Base-by-base conservation (phyloP, 2,113 vertebrate species). In the Nymphicus hollandicus region DNA sequence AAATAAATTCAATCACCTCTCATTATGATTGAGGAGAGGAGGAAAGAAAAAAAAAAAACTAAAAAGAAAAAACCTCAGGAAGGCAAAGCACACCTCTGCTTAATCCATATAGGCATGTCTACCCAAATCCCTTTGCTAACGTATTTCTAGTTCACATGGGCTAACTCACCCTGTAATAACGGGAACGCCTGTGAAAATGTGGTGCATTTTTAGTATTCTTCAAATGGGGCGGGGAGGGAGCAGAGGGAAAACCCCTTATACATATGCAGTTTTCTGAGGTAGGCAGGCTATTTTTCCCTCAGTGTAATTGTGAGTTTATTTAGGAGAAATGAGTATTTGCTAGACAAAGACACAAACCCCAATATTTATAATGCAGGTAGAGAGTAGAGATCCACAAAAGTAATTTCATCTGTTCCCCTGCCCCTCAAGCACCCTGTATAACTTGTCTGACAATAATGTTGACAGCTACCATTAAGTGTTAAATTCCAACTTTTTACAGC, bases 51-150 rank as follows among this genome's bases (percentile, higher is more conserved):
- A 18, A 14, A 19, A 18, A 18, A 8, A 29, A 44, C 19, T 16
- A 25, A 17, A 6, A 7, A 12, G 8, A 74, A 64, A 93, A 73
- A 27, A 25, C 0, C 43, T 70, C 86, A 25, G 63, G 76, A 93
- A 97, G 95, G 96, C 47, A 73, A 92, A 96, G 53, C 91, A 81
- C 76, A 96, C 89, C 85, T 96, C 95, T 95, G 71, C 89, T 96
- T 95, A 97, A 97, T 96, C 96, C 96, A 96, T 91, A 96, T 10
- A 96, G 95, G 96, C 93, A 94, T 95, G 85, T 82, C 94, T 97
- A 55, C 89, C 58, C 86, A 97, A 97, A 97, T 97, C 96, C 95
- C 81, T 76, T n/a, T 70, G 70, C 93, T 96, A 92, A 92, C 91
- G 91, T 96, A 95, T 93, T 96, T 97, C 92, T 94, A 89, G 95